A percentile compares a stretch with the other conserved stretches of the same genome.
Conservation (phyloP, 1,140 invertebrate genomes). For the Drosophila ambigua region DNA sequence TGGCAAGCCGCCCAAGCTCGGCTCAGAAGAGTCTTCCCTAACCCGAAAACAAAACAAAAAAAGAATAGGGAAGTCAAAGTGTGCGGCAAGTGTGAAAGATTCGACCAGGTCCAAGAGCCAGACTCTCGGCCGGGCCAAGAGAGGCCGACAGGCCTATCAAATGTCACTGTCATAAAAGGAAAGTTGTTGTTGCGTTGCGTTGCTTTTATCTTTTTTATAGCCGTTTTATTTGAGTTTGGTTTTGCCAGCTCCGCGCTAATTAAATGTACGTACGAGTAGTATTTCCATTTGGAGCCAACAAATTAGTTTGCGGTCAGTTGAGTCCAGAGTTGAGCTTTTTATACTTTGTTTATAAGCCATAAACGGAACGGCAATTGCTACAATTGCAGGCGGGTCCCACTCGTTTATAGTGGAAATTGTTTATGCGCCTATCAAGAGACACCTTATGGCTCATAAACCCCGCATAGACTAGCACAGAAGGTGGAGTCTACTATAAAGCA, state of each 20-base stretch:
- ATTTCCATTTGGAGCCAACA: slow-evolving; percentile 60
- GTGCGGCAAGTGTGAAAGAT: slow-evolving; percentile 82
- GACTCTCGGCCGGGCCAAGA: background rate
- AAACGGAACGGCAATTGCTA: slow-evolving; percentile 64
- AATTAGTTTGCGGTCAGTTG: slow-evolving; percentile 63
- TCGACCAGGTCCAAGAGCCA: slow-evolving; percentile 50
- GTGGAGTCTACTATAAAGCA: background rate
- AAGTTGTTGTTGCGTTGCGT: slow-evolving; percentile 43
- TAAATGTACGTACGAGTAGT: slow-evolving; percentile 33
- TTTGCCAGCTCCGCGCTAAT: slow-evolving; percentile 44
- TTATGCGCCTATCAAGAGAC: slow-evolving; percentile 71
- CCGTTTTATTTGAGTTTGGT: slow-evolving; percentile 50
- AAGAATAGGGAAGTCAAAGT: slow-evolving; percentile 55
- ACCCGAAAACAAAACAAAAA: slow-evolving; percentile 17
- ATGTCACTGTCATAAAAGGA: slow-evolving; percentile 60
- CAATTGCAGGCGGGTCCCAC: slow-evolving; percentile 43
- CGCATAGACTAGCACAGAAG: background rate
- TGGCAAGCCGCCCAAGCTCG: slow-evolving; percentile 32
- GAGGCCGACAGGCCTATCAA: slow-evolving; percentile 67
- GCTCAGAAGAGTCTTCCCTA: too few species aligned
- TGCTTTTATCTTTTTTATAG: slow-evolving; percentile 24
- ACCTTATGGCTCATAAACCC: slow-evolving; percentile 56
- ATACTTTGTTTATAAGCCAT: slow-evolving; percentile 57
- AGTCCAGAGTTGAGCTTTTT: slow-evolving; percentile 27
- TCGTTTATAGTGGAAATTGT: slow-evolving; percentile 52